Evolutionary conservation across 1,140 invertebrate genomes (phyloP).

Genomic region (Trachelipus rathkii): DNA sequence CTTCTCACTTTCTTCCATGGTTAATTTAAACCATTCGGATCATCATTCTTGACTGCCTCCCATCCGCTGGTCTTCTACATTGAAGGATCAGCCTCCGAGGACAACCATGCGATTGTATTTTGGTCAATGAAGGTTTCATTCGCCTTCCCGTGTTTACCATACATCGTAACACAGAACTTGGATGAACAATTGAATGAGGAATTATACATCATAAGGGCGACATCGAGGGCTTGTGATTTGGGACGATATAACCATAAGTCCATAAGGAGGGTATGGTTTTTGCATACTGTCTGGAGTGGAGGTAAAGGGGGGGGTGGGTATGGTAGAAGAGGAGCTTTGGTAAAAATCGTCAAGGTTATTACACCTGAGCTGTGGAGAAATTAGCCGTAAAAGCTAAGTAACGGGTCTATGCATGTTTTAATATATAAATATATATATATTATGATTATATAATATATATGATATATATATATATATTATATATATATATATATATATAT

Average conservation of each 20-base stretch:
- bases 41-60: slow-evolving; percentile 5
- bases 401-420: slow-evolving; percentile 57
- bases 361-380: slow-evolving; percentile 27
- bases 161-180: background rate
- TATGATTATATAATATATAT: too few species aligned
- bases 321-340: slow-evolving; percentile 21
- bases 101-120: background rate
- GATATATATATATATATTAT: too few species aligned
- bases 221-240: background rate
- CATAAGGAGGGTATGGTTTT: background rate
- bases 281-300: background rate
- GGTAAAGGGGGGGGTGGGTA: slow-evolving; percentile 17
- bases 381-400: slow-evolving; percentile 74
- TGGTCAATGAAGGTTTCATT: background rate
- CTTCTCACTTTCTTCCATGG: slow-evolving; percentile 21
- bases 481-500: too few species aligned
- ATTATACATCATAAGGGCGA: background rate
- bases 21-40: slow-evolving; percentile 12
- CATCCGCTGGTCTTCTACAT: background rate
- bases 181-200: background rate
- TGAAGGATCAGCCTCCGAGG: too few species aligned
- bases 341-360: slow-evolving; percentile 29
- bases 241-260: background rate
- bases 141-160: slow-evolving; percentile 6
- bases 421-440: background rate